A percentile compares a stretch with the other conserved stretches of the same genome.
Evolutionary conservation across 2,888 invertebrate genomes (phyloP).

Genomic region (Encarsia formosa): DNA sequence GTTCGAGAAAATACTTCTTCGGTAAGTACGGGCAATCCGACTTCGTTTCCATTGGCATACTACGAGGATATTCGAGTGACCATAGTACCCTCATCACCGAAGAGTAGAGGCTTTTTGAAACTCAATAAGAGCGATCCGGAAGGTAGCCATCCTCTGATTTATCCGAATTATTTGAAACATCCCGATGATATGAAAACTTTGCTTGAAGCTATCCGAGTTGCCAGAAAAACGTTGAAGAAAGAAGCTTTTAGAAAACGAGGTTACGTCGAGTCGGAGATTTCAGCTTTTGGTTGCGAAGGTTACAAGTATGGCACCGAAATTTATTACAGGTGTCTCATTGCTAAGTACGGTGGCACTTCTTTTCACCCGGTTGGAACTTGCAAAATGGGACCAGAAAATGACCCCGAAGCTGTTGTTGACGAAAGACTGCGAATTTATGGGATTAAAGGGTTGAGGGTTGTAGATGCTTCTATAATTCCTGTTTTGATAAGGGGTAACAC

Average conservation of each 20-base stretch:
- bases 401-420: background rate
- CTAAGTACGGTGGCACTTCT: background rate
- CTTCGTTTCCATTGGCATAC: constrained; percentile 59
- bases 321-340: background rate
- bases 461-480: constrained; percentile 8
- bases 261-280: too few relatives aligned
- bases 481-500: background rate
- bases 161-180: constrained; percentile 64
- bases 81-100: constrained; percentile 61
- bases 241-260: background rate
- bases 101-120: constrained; percentile 61
- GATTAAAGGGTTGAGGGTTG: constrained; percentile 1
- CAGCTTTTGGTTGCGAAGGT: background rate
- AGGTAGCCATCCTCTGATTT: constrained; percentile 68
- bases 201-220: constrained; percentile 52
- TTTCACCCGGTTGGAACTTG: constrained; percentile 1
- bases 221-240: background rate
- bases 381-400: background rate
- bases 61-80: constrained; percentile 60
- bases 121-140: constrained; percentile 68
- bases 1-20: background rate
- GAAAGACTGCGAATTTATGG: constrained; percentile 4
- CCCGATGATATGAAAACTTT: constrained; percentile 62
- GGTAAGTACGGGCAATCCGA: constrained; percentile 45
- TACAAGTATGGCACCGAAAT: background rate